Percentiles rank a stretch among this genome's conserved stretches.
Evolutionary conservation across 2,888 invertebrate genomes (phyloP).

Genomic region (Eupeodes latifasciatus): DNA sequence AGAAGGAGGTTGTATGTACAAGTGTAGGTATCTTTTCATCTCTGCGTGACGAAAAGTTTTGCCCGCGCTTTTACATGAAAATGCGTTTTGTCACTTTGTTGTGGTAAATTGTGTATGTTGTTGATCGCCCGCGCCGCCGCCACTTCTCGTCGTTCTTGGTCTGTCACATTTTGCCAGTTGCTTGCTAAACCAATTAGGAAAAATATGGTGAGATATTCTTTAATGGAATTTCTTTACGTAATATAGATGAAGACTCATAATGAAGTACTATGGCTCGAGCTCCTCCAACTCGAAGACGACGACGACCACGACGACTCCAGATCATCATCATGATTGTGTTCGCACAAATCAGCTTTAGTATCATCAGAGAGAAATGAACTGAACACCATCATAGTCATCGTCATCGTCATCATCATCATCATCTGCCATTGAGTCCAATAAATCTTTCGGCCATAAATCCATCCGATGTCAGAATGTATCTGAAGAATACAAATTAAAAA

Average conservation of each 20-base stretch:
- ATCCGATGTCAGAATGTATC: conserved; percentile 75
- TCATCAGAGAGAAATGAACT: conserved; percentile 12
- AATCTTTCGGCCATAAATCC: conserved; percentile 76
- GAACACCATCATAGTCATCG: conserved; percentile 35
- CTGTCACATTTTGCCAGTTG: not conserved
- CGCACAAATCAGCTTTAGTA: conserved; percentile 20
- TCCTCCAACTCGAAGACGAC: conserved; percentile 4
- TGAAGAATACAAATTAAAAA: conserved; percentile 76
- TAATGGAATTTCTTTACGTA: conserved; percentile 39
- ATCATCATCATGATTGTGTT: conserved; percentile 50
- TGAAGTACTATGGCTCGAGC: not conserved
- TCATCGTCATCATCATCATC: conserved; percentile 62
- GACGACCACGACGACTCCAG: conserved; percentile 33
- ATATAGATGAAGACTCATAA: conserved; percentile 8
- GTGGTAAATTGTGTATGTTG: conserved; percentile 48
- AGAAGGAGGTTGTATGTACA: not conserved
- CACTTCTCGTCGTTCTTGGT: not conserved
- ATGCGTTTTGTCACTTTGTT: conserved; percentile 70
- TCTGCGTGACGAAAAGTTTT: conserved; percentile 28
- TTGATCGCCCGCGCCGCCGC: too few relatives aligned
- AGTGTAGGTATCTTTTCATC: conserved; percentile 27
- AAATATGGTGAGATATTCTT: conserved; percentile 50
- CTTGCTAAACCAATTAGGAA: conserved; percentile 65
- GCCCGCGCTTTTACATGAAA: conserved; percentile 53
- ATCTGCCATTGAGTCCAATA: conserved; percentile 76